A percentile compares a stretch with the other conserved stretches of the same genome.
Evolutionary conservation across 1,140 invertebrate species (phyloP).

Genomic region (Brachionus angularis): DNA sequence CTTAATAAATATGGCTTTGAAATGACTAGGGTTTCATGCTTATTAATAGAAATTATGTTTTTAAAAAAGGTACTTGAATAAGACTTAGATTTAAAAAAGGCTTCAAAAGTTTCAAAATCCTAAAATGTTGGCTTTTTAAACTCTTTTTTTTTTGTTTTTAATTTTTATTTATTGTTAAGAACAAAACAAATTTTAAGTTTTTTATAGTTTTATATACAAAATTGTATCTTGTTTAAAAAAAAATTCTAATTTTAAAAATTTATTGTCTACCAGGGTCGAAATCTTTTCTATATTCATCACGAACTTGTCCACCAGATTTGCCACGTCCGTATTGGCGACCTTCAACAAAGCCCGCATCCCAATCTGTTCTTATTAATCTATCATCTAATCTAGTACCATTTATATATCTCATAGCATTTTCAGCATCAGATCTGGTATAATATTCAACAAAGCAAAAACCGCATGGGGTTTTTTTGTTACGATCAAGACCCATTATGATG

Average conservation of each 20-base stretch:
- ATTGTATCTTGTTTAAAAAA: too few species aligned
- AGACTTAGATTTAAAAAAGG: too few species aligned
- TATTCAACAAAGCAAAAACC: slow-evolving; percentile 99
- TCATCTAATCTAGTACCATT: slow-evolving; percentile 96
- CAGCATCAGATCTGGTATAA: slow-evolving; percentile 79
- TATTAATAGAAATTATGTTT: too few species aligned
- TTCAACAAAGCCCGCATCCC: slow-evolving; percentile 98
- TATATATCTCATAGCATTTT: slow-evolving; percentile 89
- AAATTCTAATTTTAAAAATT: not conserved
- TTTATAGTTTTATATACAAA: too few species aligned
- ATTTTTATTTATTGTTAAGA: too few species aligned
- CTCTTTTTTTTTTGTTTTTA: too few species aligned
- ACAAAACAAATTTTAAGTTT: too few species aligned
- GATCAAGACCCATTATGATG: slow-evolving; percentile 96
- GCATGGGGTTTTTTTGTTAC: slow-evolving; percentile 96
- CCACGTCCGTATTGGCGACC: slow-evolving; percentile 95
- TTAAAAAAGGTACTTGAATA: too few species aligned
- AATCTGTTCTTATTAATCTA: slow-evolving; percentile 91
- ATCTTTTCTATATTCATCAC: slow-evolving; percentile 96
- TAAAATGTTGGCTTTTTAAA: too few species aligned
- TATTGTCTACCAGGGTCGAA: slow-evolving; percentile 77
- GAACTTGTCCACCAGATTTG: slow-evolving; percentile 93
- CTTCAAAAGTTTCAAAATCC: too few species aligned
- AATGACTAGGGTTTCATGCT: too few species aligned
- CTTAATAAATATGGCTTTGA: too few species aligned